A percentile compares a stretch with the other conserved stretches of the same genome.
These are phyloP conservation scores for Nerophis lumbriciformis DNA, from an alignment of 2,113 vertebrate genomes.

Conservation along the genomic window DNA sequence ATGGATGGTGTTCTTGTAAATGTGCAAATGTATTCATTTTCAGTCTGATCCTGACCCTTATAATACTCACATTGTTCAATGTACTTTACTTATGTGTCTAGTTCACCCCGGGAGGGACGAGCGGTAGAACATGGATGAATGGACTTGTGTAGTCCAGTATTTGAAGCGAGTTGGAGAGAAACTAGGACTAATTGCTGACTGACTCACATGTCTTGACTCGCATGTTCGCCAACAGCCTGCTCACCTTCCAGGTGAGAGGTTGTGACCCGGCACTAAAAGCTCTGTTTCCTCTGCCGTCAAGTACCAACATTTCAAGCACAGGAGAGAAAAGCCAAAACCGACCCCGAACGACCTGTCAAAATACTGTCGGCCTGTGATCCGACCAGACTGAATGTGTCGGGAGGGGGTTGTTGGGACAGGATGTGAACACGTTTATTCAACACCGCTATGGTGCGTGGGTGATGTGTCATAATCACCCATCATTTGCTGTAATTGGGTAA, in stretches of 20 bases:
- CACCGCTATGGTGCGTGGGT: constrained; percentile 14
- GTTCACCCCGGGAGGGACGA: too few species aligned
- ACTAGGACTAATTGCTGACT: constrained; percentile 21
- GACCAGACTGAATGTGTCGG: constrained; percentile 6
- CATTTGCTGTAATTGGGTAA: constrained; percentile 67
- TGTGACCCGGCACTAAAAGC: constrained; percentile 42
- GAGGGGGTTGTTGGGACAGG: not conserved
- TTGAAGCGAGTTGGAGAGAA: constrained; percentile 17
- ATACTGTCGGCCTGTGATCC: constrained; percentile 4
- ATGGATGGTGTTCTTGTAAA: too few species aligned
- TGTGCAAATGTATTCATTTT: too few species aligned
- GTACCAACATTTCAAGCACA: constrained; percentile 20
- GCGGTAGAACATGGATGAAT: too few species aligned
- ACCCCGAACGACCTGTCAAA: constrained; percentile 30
- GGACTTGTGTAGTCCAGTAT: not conserved
- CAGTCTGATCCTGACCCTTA: too few species aligned
- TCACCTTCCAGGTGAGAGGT: constrained; percentile 54
- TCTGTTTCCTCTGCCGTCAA: constrained; percentile 46
- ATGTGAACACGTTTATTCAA: constrained; percentile 50
- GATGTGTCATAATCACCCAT: constrained; percentile 55
- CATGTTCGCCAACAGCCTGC: constrained; percentile 23
- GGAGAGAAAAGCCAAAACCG: not conserved
- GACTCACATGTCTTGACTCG: constrained; percentile 25
- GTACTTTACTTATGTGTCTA: too few species aligned
- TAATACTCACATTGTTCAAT: too few species aligned